Evolutionary conservation across 2,888 invertebrate genomes (phyloP).

Genomic region (Xestoiulus laeticollis): DNA sequence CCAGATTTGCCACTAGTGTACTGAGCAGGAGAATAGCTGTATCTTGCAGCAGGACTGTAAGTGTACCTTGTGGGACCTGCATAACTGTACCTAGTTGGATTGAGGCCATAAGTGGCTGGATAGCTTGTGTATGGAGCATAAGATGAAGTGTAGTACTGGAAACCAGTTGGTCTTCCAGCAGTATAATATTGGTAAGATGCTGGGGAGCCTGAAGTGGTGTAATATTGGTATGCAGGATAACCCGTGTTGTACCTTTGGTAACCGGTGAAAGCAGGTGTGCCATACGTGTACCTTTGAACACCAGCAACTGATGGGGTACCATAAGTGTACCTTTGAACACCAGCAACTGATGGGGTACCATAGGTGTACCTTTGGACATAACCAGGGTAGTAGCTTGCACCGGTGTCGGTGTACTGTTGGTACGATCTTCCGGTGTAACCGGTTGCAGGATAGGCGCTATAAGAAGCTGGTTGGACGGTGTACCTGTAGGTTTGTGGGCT

Average conservation of each 20-base stretch:
- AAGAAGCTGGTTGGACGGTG: constrained; percentile 5
- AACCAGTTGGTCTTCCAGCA: neutral
- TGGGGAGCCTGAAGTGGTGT: neutral
- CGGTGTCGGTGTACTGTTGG: neutral
- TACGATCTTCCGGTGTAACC: neutral
- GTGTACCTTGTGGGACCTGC: neutral
- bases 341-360: neutral
- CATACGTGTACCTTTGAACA: neutral
- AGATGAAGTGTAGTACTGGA: constrained; percentile 27
- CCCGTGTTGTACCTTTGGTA: neutral
- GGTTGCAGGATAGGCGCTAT: neutral
- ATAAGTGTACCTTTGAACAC: neutral
- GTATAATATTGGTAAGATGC: neutral
- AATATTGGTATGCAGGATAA: neutral
- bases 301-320: neutral
- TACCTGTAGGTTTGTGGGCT: constrained; percentile 4
- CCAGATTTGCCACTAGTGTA: neutral
- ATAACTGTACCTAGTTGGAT: neutral
- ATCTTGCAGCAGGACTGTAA: neutral
- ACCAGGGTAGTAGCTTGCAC: neutral
- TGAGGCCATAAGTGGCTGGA: neutral
- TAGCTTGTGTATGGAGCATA: neutral
- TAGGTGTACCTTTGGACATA: constrained; percentile 2
- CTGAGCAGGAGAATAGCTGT: neutral
- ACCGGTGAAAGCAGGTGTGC: neutral